phyloP scores from a whole-genome alignment of 2,113 vertebrate genomes.

The Hirundichthys speculiger region DNA sequence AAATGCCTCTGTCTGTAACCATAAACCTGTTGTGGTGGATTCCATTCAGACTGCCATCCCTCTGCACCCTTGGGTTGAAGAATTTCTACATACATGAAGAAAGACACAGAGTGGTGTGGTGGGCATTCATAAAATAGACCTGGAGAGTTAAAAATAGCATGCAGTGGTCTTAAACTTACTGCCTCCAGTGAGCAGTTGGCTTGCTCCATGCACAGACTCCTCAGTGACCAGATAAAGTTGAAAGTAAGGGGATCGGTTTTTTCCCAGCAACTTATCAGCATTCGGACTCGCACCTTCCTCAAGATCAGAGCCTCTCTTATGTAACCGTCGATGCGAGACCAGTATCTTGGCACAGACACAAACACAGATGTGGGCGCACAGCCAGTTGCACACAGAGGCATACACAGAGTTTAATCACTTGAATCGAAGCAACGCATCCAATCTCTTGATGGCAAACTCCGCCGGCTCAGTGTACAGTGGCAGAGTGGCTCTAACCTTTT shows the following conservation, averaged over 20 bases:
- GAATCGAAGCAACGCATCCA: constrained; percentile 14
- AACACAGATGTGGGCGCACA: constrained; percentile 1
- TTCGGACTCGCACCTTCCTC: constrained; percentile 87
- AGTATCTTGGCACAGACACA: constrained; percentile 83
- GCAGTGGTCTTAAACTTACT: constrained; percentile 79
- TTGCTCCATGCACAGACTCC: constrained; percentile 91
- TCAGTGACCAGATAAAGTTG: constrained; percentile 94
- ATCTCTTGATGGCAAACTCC: constrained; percentile 8
- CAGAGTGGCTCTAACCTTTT: constrained; percentile 68
- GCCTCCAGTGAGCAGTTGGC: constrained; percentile 92
- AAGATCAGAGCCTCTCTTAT: constrained; percentile 92
- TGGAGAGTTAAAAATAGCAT: constrained; percentile 1
- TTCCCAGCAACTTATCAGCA: constrained; percentile 93
- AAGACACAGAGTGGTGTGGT: constrained; percentile 10
- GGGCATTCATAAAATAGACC: constrained; percentile 6
- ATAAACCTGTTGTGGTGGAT: constrained; percentile 95
- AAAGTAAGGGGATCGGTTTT: constrained; percentile 91
- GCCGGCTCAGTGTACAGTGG: neutral
- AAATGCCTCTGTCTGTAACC: constrained; percentile 92
- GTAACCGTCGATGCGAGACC: constrained; percentile 92
- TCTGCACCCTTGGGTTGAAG: constrained; percentile 87
- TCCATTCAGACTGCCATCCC: constrained; percentile 82
- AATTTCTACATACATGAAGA: constrained; percentile 85
- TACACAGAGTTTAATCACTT: constrained; percentile 15
- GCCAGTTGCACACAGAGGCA: constrained; percentile 2